Evolutionary conservation across 1,140 invertebrate species (phyloP).

Genomic region (Cotesia typhae): DNA sequence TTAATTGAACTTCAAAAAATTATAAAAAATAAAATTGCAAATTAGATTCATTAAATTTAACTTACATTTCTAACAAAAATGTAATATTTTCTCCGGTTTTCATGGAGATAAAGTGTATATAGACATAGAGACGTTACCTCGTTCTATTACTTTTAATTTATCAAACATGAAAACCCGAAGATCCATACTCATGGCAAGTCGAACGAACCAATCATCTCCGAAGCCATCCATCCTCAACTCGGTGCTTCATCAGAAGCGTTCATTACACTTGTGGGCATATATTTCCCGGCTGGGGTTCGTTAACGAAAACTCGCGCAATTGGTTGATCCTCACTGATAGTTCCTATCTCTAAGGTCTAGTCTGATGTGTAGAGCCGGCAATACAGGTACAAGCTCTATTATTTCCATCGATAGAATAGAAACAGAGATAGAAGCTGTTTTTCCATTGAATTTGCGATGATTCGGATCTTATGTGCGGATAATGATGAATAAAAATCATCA

Average conservation of each 20-base stretch:
- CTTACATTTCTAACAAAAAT: no score
- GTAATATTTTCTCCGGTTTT: background rate
- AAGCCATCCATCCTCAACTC: slow-evolving; percentile 11
- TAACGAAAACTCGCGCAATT: slow-evolving; percentile 18
- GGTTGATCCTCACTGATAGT: slow-evolving; percentile 4
- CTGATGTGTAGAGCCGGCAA: background rate
- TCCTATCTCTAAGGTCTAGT: background rate
- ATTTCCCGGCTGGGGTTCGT: slow-evolving; percentile 18
- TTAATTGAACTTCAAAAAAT: no score
- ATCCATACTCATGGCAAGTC: slow-evolving; percentile 8
- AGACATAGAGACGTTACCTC: background rate
- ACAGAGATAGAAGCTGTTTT: no score
- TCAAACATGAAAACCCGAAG: slow-evolving; percentile 6
- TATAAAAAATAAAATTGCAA: no score
- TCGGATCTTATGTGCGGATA: no score
- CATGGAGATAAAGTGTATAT: background rate
- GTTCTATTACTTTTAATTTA: slow-evolving; percentile 31
- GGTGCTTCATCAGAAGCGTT: slow-evolving; percentile 19
- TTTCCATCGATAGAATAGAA: no score
- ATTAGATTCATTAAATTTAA: no score
- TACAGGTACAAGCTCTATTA: background rate
- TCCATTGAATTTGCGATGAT: no score
- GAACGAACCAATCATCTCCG: slow-evolving; percentile 34
- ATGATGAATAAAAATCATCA: no score
- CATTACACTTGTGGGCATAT: slow-evolving; percentile 29